A percentile compares a stretch with the other conserved stretches of the same genome.
phyloP scores from a whole-genome alignment of 1,140 invertebrate species.

The Sesamia nonagrioides region DNA sequence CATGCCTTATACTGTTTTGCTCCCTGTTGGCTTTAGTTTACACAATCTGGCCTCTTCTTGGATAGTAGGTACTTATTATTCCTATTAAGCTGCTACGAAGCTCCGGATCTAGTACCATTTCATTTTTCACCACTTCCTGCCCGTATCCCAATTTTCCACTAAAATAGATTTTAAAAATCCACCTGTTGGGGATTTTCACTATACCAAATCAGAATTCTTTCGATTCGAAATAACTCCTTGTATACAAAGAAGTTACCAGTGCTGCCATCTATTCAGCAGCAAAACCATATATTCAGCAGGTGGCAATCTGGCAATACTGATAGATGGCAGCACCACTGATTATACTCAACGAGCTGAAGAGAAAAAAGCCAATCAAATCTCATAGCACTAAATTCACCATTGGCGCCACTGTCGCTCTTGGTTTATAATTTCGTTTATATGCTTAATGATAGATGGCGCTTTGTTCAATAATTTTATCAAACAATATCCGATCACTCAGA shows the following conservation, averaged over 20 bases:
- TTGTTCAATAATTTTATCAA: too few relatives aligned
- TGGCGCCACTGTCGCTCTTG: background rate
- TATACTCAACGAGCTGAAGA: background rate
- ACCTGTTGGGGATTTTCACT: too few relatives aligned
- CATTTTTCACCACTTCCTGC: background rate
- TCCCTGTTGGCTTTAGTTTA: too few relatives aligned
- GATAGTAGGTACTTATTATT: too few relatives aligned
- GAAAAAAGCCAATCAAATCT: background rate
- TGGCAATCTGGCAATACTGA: background rate
- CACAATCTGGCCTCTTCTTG: too few relatives aligned
- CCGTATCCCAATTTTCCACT: too few relatives aligned
- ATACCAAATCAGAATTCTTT: too few relatives aligned
- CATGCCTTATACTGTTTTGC: too few relatives aligned
- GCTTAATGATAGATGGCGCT: conserved; percentile 39
- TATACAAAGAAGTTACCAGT: background rate
- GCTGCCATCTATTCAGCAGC: conserved; percentile 55
- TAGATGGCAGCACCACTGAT: conserved; percentile 4
- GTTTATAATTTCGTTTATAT: background rate
- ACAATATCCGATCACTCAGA: too few relatives aligned
- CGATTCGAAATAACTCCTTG: too few relatives aligned
- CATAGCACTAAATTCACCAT: background rate
- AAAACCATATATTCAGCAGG: too few relatives aligned
- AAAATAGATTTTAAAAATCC: too few relatives aligned
- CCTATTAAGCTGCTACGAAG: background rate
- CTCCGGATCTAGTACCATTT: background rate